Conservation (phyloP, 2,113 vertebrate species). For the Romanogobio albipinnatus region DNA sequence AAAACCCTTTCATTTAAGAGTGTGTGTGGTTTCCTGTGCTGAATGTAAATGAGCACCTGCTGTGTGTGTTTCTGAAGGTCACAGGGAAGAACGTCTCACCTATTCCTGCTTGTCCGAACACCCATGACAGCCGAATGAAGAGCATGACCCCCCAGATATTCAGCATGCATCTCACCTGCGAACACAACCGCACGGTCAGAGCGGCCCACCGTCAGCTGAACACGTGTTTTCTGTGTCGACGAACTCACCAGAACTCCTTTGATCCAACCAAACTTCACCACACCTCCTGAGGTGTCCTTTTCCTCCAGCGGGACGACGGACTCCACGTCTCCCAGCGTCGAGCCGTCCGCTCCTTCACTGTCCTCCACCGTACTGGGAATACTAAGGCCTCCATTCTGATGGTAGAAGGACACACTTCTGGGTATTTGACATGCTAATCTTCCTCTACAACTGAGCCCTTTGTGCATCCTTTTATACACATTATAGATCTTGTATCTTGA, state of each 20-base stretch:
- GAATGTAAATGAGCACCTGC: slow-evolving; percentile 1
- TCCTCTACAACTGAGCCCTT: too few species aligned
- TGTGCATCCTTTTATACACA: background rate
- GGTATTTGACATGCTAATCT: background rate
- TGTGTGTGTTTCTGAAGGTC: slow-evolving; percentile 5
- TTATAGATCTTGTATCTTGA: too few species aligned
- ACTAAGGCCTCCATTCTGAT: slow-evolving; percentile 24
- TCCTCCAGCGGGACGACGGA: slow-evolving; percentile 71
- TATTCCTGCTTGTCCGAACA: slow-evolving; percentile 96
- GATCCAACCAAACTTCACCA: slow-evolving; percentile 96
- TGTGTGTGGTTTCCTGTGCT: background rate
- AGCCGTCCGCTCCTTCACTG: slow-evolving; percentile 77
- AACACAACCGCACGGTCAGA: background rate
- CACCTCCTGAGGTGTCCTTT: slow-evolving; percentile 68
- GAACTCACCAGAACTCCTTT: slow-evolving; percentile 96
- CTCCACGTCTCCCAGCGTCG: slow-evolving; percentile 78
- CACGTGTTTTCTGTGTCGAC: background rate
- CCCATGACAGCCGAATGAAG: slow-evolving; percentile 98
- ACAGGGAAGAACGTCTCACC: slow-evolving; percentile 75
- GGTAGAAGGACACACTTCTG: background rate
- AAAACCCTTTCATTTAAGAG: background rate
- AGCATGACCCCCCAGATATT: slow-evolving; percentile 99
- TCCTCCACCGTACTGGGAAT: slow-evolving; percentile 75
- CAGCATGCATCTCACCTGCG: slow-evolving; percentile 96
- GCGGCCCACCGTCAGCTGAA: too few species aligned